These are phyloP conservation scores for Pseudochirops corinnae DNA, from an alignment of 2,797 vertebrate species.

Conservation along the genomic window DNA sequence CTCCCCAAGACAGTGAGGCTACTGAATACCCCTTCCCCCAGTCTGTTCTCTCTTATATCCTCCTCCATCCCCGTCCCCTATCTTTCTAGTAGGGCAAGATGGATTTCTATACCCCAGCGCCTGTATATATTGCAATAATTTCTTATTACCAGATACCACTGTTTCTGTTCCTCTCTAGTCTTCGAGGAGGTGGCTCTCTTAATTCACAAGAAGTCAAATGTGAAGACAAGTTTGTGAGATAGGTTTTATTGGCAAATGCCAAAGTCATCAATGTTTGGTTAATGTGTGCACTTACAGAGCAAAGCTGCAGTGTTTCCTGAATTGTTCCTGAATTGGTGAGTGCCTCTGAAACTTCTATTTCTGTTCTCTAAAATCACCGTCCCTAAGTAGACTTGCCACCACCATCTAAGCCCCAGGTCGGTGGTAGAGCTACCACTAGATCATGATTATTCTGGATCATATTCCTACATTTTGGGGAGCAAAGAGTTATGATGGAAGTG, in stretches of 20 bases:
- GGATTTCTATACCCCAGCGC: too few species aligned
- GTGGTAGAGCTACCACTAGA: not conserved
- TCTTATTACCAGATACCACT: too few species aligned
- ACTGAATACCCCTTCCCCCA: too few species aligned
- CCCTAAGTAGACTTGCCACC: not conserved
- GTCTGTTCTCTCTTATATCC: too few species aligned
- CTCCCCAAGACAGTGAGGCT: too few species aligned
- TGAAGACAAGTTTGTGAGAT: not conserved
- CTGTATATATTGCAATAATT: too few species aligned
- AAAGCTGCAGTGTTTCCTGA: not conserved
- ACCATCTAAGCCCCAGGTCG: not conserved
- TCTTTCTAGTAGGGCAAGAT: too few species aligned
- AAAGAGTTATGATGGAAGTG: constrained; percentile 10
- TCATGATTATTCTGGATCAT: not conserved
- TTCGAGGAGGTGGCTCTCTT: not conserved
- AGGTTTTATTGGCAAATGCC: not conserved
- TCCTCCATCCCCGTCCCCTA: too few species aligned
- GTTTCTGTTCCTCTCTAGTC: not conserved
- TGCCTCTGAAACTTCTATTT: constrained; percentile 17
- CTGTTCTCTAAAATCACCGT: not conserved
- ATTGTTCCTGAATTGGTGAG: not conserved
- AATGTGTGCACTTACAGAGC: not conserved
- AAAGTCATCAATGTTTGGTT: not conserved
- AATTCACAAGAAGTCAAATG: not conserved
- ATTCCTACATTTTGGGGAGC: constrained; percentile 48